Percentiles rank a stretch among this genome's conserved stretches.
Evolutionary conservation across 2,797 vertebrate species (phyloP).

Genomic region (Taeniopygia guttata): DNA sequence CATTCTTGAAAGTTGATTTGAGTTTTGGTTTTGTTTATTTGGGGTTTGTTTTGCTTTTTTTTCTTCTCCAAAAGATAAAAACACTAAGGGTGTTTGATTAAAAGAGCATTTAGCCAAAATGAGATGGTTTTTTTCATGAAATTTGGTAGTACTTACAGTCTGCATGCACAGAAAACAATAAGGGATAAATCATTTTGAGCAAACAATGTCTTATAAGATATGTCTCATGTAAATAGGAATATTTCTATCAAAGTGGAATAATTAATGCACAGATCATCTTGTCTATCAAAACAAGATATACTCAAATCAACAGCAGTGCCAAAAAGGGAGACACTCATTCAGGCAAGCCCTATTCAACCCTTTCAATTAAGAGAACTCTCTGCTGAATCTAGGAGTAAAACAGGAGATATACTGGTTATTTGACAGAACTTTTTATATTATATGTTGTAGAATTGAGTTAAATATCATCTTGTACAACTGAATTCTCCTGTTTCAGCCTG

Average conservation of each 20-base stretch:
- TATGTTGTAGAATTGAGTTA: background rate
- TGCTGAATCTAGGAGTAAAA: background rate
- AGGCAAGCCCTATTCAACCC: background rate
- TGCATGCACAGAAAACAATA: background rate
- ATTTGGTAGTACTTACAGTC: background rate
- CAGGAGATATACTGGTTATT: background rate
- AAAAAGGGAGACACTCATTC: background rate
- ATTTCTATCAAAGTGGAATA: background rate
- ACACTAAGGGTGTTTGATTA: background rate
- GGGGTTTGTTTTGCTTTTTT: fast-evolving
- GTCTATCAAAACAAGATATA: background rate
- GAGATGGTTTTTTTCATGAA: background rate
- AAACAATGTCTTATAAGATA: background rate
- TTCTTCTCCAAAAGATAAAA: background rate
- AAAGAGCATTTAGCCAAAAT: background rate
- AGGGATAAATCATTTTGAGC: background rate
- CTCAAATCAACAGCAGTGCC: background rate
- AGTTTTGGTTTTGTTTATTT: background rate
- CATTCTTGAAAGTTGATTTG: background rate
- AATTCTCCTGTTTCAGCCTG: background rate
- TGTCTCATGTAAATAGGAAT: background rate
- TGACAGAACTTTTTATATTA: background rate
- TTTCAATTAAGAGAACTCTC: background rate
- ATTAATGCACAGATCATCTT: background rate
- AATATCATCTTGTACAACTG: background rate